Conservation (phyloP, 2,113 vertebrate genomes). For the Nothobranchius furzeri region DNA sequence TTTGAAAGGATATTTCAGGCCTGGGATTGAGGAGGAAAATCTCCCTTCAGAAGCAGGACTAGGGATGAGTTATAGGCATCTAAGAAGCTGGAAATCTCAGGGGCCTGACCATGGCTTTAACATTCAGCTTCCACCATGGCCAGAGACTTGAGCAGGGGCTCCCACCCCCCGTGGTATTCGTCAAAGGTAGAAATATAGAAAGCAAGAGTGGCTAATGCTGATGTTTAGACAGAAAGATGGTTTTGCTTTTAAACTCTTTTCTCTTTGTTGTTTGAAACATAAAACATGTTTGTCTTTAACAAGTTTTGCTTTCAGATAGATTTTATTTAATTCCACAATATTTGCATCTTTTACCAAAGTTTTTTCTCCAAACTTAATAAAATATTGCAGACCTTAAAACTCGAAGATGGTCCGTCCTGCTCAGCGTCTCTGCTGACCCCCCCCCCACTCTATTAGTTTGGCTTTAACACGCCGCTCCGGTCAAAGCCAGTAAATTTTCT, state of each 20-base stretch:
- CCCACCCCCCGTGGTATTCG: conserved; percentile 24
- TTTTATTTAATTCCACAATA: neutral
- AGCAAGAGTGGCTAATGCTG: conserved; percentile 49
- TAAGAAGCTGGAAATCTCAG: conserved; percentile 83
- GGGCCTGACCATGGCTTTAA: conserved; percentile 78
- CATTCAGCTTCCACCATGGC: conserved; percentile 73
- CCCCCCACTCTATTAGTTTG: conserved; percentile 83
- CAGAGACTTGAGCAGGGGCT: conserved; percentile 53
- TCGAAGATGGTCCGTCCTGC: conserved; percentile 51
- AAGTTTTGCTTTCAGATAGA: neutral
- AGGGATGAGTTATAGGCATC: conserved; percentile 83
- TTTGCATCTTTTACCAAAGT: neutral
- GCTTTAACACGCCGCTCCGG: conserved; percentile 93
- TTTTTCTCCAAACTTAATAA: neutral
- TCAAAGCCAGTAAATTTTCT: conserved; percentile 98
- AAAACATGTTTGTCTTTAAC: neutral
- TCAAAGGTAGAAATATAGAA: conserved; percentile 55
- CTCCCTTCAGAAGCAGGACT: conserved; percentile 75
- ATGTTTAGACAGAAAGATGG: conserved; percentile 54
- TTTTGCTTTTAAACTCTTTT: conserved; percentile 44
- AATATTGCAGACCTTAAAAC: conserved; percentile 11
- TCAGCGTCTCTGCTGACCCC: conserved; percentile 81
- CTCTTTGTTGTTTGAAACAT: conserved; percentile 25
- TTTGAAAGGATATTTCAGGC: conserved; percentile 81
- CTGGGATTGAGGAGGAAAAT: conserved; percentile 75